These are phyloP conservation scores for Chelmon rostratus DNA, from an alignment of 2,797 vertebrate species.

Conservation along the genomic window DNA sequence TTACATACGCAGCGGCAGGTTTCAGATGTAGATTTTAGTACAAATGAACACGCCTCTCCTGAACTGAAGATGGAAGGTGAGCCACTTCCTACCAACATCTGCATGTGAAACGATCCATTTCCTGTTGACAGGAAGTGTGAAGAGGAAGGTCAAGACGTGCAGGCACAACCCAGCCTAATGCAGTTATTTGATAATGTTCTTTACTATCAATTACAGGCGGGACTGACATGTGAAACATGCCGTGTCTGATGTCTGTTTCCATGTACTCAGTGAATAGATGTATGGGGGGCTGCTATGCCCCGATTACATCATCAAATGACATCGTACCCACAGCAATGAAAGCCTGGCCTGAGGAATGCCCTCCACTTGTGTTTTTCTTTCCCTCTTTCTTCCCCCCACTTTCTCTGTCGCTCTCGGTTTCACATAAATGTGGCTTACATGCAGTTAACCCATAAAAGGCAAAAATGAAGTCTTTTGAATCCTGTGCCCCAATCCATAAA, in stretches of 20 bases:
- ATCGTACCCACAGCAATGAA: constrained; percentile 77
- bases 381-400: constrained; percentile 24
- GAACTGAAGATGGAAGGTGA: constrained; percentile 25
- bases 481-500: constrained; percentile 66
- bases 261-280: constrained; percentile 45
- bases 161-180: constrained; percentile 11
- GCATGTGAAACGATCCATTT: constrained; percentile 39
- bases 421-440: constrained; percentile 69
- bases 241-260: constrained; percentile 44
- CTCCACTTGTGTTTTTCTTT: constrained; percentile 65
- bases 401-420: constrained; percentile 32
- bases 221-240: constrained; percentile 52
- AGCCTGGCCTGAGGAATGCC: constrained; percentile 74
- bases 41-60: neutral
- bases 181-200: constrained; percentile 38
- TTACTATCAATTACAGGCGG: constrained; percentile 42
- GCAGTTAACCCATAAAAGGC: constrained; percentile 80
- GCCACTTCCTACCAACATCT: constrained; percentile 57
- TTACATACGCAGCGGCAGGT: neutral
- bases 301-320: constrained; percentile 74
- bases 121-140: constrained; percentile 52
- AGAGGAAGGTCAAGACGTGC: constrained; percentile 38
- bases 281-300: constrained; percentile 41
- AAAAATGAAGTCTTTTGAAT: constrained; percentile 66
- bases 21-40: constrained; percentile 16